Evolutionary conservation across 1,140 invertebrate genomes (phyloP), one percentile per base, ranked within the genome.

Genomic region (Asbolus verrucosus): DNA sequence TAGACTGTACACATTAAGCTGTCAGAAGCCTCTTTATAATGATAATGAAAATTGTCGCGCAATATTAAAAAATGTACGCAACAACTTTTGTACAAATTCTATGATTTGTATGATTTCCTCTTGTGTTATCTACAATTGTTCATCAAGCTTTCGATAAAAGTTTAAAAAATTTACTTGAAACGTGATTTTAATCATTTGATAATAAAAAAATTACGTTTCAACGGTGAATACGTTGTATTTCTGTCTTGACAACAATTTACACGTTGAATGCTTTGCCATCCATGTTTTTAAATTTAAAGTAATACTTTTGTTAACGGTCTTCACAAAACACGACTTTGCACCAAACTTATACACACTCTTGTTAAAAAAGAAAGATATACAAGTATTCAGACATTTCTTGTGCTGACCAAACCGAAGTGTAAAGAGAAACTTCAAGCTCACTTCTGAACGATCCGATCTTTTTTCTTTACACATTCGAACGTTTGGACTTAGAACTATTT

Each of bases 221-320:
- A 36, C 15, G 3, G 61, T 61, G 72, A 73, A 73, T 70, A 73
- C 68, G 30, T 70, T 73, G 72, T 70, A 73, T 73, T 73, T 70
- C 68, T 70, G 50, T 73, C 68, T 70, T 73, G 69, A 36, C 50
- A 70, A 71, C 65, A 71, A 71, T 73, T 71, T 67, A 46, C 39
- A 63, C 2, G 5, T 36, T 36, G 27, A 72, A 70, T 69, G 75
- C 70, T 75, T 76, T 76, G 75, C 61, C 70, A 73, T 72, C 75
- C 73, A 75, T 75, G 71, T 76, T 75, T 36, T 76, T 76, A 76
- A 76, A 76, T 76, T 75, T 76, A 76, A 75, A 59, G 60, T 67
- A 73, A 68, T 33, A 43, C n/a, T 43, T 21, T n/a, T 39, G 59
- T 19, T 1, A 30, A 41, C 30, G 16, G 31, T 27, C 21, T 18